Percentiles rank a stretch among this genome's conserved stretches.
phyloP scores from a whole-genome alignment of 2,888 invertebrate genomes.

The Limnephilus rhombicus region DNA sequence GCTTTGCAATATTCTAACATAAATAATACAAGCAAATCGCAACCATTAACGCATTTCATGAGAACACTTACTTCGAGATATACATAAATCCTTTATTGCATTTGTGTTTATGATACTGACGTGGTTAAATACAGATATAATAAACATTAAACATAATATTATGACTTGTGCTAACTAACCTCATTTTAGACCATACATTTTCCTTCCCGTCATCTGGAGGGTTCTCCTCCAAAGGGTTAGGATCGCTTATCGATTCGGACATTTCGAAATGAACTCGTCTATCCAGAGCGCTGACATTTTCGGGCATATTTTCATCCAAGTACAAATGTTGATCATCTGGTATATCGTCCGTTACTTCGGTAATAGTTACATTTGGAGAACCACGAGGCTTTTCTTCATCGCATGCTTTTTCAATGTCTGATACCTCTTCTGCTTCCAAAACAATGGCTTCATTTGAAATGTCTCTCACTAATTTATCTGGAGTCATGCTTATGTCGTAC shows the following conservation, averaged over 20 bases:
- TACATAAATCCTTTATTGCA: constrained; percentile 10
- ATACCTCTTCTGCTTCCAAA: constrained; percentile 72
- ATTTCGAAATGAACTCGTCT: constrained; percentile 63
- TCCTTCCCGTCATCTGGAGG: constrained; percentile 52
- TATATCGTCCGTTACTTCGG: constrained; percentile 75
- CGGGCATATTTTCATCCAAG: constrained; percentile 28
- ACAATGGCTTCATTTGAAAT: constrained; percentile 72
- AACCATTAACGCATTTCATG: neutral
- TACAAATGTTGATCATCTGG: constrained; percentile 67
- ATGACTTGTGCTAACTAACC: constrained; percentile 53
- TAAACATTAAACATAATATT: constrained; percentile 9
- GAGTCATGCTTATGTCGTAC: constrained; percentile 65
- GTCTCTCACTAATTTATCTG: constrained; percentile 68
- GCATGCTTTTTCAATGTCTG: constrained; percentile 35
- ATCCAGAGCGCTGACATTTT: constrained; percentile 54
- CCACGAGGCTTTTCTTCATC: constrained; percentile 67
- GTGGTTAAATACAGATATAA: constrained; percentile 20
- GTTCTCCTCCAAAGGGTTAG: constrained; percentile 45
- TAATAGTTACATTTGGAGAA: constrained; percentile 76
- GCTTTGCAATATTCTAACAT: constrained; percentile 4
- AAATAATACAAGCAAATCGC: neutral
- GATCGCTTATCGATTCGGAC: constrained; percentile 50
- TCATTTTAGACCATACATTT: constrained; percentile 65
- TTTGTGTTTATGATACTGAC: constrained; percentile 1
- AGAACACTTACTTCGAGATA: constrained; percentile 1